Base-by-base conservation (phyloP, 2,888 invertebrate species). In the Pardosa pseudoannulata region DNA sequence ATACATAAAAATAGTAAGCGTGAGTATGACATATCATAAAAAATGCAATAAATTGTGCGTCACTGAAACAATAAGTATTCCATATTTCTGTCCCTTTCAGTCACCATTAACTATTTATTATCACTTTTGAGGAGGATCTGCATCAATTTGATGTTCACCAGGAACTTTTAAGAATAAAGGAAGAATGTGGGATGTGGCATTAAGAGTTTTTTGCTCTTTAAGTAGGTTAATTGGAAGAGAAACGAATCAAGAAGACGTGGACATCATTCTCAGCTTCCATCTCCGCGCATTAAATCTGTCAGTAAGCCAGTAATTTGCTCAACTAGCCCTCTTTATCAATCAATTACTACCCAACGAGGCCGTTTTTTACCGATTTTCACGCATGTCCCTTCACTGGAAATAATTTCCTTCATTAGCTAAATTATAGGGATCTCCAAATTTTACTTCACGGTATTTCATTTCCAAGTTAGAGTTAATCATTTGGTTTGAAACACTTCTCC, bases 191-290 rank as follows among this genome's bases (percentile, higher is more conserved):
- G 6, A 23, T 56, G 56, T 5, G 6, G 11, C 23, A 46, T 23
- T 5, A 56, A 6, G 23, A 3, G n/a, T 23, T 56, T 56, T 16
- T 56, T 56, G 1, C 19, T 23, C 11, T 23, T 23, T 56, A 79
- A 64, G 71, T 79, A 39, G 71, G 79, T 41, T 79, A 79, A 79
- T 79, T 79, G 78, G 70, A 32, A 68, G 28, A 56, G 73, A 27
- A 36, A 72, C 65, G 2, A 56, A 56, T 68, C 50, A 50, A n/a
- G 19, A n/a, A 56, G 56, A 56, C 23, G 23, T 16, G 39, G 9
- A 64, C 39, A 79, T 71, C 29, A 70, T 31, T 64, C 31, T 64
- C 29, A 28, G 71, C 62, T 79, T 41, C 64, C 64, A 71, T 64
- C 64, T 79, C 1, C 28, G 28, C 56, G n/a, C 56, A 50, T 79